Base-by-base conservation (phyloP, 2,113 vertebrate genomes). In the Dendropsophus ebraccatus region DNA sequence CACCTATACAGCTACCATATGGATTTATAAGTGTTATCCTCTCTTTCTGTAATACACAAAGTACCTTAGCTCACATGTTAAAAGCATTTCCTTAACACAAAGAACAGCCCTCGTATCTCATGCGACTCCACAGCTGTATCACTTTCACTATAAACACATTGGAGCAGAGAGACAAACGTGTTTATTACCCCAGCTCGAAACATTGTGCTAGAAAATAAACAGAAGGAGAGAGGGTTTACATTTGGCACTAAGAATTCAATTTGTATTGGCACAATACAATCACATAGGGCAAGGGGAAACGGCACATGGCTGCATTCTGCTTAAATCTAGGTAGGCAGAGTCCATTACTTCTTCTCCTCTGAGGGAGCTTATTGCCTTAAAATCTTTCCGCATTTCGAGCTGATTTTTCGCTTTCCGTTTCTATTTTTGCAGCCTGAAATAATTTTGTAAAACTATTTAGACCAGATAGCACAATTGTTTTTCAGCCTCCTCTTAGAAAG, bases 231-330 rank as follows among this genome's bases (percentile, higher is more conserved):
- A 41, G 56, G 54, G 35, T 23, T 84, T 60, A 75, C 70, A 75
- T 58, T 84, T 60, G 82, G 70, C 70, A 21, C 82, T 60, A 84
- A 75, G 70, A 84, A 84, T 75, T 84, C 82, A 84, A 84, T 84
- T 84, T 84, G 70, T 84, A 74, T 60, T 75, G 82, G 82, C 82
- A 84, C 82, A 84, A 49, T 75, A 73, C 50, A 84, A 84, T 84
- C 60, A 50, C 37, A 30, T 28, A 60, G 82, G 82, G 82, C 82
- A 84, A 75, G 69, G 9, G 82, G 45, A 84, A 74, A 56, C n/a
- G 74, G 72, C 70, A 75, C 54, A 72, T 62, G 82, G 74, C 82
- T 84, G 82, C 52, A 47, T 62, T 74, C 60, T 84, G 82, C 54
- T 75, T 60, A 75, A 76, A 84, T 84, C 72, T 75, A 75, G 70